A percentile compares a stretch with the other conserved stretches of the same genome.
phyloP scores from a whole-genome alignment of 1,140 invertebrate genomes.

The Lordiphosa clarofinis region DNA sequence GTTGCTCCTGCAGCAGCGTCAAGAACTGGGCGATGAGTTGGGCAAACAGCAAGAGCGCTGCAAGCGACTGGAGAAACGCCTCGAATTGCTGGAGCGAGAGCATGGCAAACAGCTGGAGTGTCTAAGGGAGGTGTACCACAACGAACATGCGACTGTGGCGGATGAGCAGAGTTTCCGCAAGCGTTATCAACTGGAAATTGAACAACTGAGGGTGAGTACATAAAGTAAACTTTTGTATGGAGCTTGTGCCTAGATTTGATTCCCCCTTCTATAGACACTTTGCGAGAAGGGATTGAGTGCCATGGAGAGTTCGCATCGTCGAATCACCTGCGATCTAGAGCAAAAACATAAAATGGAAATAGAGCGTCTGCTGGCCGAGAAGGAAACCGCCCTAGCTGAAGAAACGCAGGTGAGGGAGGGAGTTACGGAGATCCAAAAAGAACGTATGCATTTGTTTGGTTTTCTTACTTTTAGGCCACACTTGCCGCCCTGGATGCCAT shows the following conservation, averaged over 20 bases:
- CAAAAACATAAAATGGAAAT: conserved; percentile 89
- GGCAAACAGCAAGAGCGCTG: conserved; percentile 83
- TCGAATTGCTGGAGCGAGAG: conserved; percentile 87
- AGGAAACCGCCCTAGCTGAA: conserved; percentile 93
- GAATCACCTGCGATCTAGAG: conserved; percentile 90
- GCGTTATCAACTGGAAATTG: conserved; percentile 91
- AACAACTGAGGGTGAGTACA: conserved; percentile 86
- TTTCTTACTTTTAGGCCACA: conserved; percentile 81
- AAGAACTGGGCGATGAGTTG: conserved; percentile 80
- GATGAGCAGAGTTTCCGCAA: conserved; percentile 85
- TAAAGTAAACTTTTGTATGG: neutral
- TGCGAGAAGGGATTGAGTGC: conserved; percentile 92
- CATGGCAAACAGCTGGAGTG: conserved; percentile 89
- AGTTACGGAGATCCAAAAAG: too few relatives aligned
- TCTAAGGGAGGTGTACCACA: conserved; percentile 85
- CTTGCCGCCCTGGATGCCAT: conserved; percentile 93
- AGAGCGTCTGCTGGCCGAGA: conserved; percentile 83
- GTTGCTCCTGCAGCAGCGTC: conserved; percentile 57
- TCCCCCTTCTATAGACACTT: conserved; percentile 81
- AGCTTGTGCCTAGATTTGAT: neutral
- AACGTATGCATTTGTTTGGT: neutral
- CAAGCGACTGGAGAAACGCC: conserved; percentile 84
- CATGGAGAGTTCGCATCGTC: conserved; percentile 93
- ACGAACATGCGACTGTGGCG: conserved; percentile 79
- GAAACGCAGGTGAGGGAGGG: conserved; percentile 85